Base-by-base conservation (phyloP, 2,113 vertebrate genomes). In the Colistium nudipinnis region DNA sequence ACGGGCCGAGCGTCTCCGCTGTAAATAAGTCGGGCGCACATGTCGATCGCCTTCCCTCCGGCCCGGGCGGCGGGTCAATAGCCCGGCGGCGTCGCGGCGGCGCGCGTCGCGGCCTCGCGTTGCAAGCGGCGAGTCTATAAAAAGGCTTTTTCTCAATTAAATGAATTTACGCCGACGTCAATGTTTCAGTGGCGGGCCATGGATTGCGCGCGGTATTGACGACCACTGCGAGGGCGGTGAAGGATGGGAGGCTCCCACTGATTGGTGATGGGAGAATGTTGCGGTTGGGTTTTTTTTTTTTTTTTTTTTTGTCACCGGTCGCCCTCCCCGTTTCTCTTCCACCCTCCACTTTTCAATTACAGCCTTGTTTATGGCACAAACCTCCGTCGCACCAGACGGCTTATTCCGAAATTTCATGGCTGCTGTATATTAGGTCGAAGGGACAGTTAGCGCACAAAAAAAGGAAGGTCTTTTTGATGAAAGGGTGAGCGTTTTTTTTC, bases 81-180 rank as follows among this genome's bases (percentile, higher is more conserved):
- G 74, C 59, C 39, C 14, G 25, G 55, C 43, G 43, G 62, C 69
- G 53, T 54, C 44, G 22, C 60, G 39, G 39, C 77, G 77, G 87
- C 82, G 28, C 70, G 80, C 78, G 60, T 60, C 64, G 78, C 49
- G 66, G 47, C 38, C 35, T 22, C n/a, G 10, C 4, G 38, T 64
- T 59, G 72, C 39, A 39, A 47, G 53, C 54, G 12, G 38, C 64
- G 27, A 22, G 54, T 59, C 75, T 30, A 67, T 78, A 73, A 56
- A 85, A 55, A 70, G 63, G n/a, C n/a, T 76, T 62, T 59, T 88
- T 74, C 38, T 72, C 81, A 53, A 72, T 87, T 54, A 79, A 48
- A 80, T 64, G 47, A 82, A 88, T 89, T 87, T 77, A 87, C 87
- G 45, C 67, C 55, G 22, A 14, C 7, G 62, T 84, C 87, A 76